Percentiles rank a stretch among this genome's conserved stretches.
Conservation (phyloP, 2,797 vertebrate genomes). For the Urocyon cinereoargenteus region DNA sequence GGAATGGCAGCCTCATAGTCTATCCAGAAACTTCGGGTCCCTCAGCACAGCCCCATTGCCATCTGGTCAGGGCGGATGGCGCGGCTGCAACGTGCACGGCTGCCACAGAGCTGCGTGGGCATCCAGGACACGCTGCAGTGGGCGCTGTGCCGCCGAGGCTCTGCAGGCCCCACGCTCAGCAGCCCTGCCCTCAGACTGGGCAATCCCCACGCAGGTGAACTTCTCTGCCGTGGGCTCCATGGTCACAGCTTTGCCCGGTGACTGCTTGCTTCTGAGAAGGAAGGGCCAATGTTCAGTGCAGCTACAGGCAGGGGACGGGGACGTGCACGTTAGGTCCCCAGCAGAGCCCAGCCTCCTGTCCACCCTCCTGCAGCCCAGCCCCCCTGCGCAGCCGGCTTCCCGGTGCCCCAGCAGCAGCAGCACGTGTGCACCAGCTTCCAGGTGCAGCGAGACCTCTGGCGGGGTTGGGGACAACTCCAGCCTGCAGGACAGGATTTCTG, state of each 20-base stretch:
- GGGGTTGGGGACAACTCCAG: not conserved
- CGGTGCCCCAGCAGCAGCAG: not conserved
- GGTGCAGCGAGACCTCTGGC: not conserved
- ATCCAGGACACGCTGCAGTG: too few species aligned
- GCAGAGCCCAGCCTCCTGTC: not conserved
- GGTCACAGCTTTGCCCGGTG: not conserved
- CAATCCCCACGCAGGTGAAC: not conserved
- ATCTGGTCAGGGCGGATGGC: not conserved
- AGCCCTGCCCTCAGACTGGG: too few species aligned
- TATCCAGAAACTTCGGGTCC: not conserved
- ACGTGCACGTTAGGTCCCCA: not conserved
- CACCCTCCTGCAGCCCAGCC: not conserved
- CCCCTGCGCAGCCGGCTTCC: not conserved
- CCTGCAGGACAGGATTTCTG: not conserved
- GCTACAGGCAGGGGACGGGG: not conserved
- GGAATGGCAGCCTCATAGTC: not conserved
- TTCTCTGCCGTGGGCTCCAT: not conserved
- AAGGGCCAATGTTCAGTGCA: not conserved
- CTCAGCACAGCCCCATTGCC: not conserved
- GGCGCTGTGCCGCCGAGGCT: not conserved
- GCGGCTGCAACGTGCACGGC: accelerated
- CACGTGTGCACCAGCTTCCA: not conserved
- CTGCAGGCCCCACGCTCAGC: too few species aligned
- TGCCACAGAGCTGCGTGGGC: accelerated
- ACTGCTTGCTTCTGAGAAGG: not conserved